phyloP scores from a whole-genome alignment of 2,888 invertebrate species.

The Parnassius mnemosyne region DNA sequence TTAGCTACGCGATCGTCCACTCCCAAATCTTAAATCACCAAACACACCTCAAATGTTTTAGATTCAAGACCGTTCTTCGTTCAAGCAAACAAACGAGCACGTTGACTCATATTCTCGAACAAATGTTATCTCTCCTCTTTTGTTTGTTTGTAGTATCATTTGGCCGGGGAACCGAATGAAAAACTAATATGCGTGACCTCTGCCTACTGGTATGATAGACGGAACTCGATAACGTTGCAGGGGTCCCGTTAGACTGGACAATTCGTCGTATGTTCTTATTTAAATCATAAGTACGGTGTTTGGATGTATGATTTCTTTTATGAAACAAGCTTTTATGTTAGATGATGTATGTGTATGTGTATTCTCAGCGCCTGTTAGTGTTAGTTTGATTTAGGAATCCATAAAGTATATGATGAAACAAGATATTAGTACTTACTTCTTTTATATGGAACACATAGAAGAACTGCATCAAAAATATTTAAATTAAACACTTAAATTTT shows the following conservation, averaged over 20 bases:
- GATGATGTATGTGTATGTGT: slow-evolving; percentile 15
- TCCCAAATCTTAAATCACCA: slow-evolving; percentile 22
- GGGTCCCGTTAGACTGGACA: slow-evolving; percentile 46
- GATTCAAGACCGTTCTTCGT: slow-evolving; percentile 19
- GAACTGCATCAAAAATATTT: too few relatives aligned
- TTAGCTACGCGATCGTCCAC: too few relatives aligned
- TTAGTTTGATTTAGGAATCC: slow-evolving; percentile 18
- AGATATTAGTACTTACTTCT: too few relatives aligned
- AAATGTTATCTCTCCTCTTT: slow-evolving; percentile 77
- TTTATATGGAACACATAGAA: too few relatives aligned
- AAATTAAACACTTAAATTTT: too few relatives aligned
- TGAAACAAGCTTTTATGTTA: slow-evolving; percentile 25
- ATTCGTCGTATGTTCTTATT: slow-evolving; percentile 46
- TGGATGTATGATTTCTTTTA: slow-evolving; percentile 27
- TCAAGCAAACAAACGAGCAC: slow-evolving; percentile 29
- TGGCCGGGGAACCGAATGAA: slow-evolving; percentile 43
- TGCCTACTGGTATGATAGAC: slow-evolving; percentile 29
- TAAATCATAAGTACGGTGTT: slow-evolving; percentile 25
- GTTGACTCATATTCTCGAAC: slow-evolving; percentile 72
- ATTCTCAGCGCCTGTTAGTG: slow-evolving; percentile 4
- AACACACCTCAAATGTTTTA: slow-evolving; percentile 26
- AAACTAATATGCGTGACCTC: slow-evolving; percentile 43
- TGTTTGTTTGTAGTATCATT: slow-evolving; percentile 76
- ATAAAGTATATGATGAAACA: not conserved
- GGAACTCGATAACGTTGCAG: slow-evolving; percentile 28